These are phyloP conservation scores for Scelioninae gen. 2 DNA, from an alignment of 2,888 invertebrate species.

Conservation along the genomic window DNA sequence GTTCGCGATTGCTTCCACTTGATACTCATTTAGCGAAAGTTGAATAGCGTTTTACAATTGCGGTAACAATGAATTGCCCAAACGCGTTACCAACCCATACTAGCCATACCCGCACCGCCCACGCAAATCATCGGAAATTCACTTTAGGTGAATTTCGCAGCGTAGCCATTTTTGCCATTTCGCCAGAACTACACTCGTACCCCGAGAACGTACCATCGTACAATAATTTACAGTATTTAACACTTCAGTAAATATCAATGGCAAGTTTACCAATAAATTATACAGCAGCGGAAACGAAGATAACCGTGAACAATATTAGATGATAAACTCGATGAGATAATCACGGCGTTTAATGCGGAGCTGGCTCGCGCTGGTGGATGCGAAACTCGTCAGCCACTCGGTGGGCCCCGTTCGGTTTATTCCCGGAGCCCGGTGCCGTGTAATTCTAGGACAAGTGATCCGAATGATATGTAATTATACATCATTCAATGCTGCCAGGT, in stretches of 20 bases:
- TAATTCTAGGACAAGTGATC: constrained; percentile 54
- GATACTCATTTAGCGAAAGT: too few species aligned
- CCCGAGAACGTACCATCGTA: constrained; percentile 3
- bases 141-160: too few species aligned
- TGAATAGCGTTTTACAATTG: too few species aligned
- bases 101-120: too few species aligned
- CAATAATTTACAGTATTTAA: constrained; percentile 44
- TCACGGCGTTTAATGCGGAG: constrained; percentile 39
- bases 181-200: too few species aligned
- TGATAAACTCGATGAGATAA: constrained; percentile 58
- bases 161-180: too few species aligned
- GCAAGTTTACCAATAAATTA: constrained; percentile 52
- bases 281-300: constrained; percentile 28
- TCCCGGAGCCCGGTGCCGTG: constrained; percentile 50
- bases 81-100: too few species aligned
- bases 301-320: constrained; percentile 50
- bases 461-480: constrained; percentile 58
- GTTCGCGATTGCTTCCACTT: too few species aligned
- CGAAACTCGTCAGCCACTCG: constrained; percentile 57
- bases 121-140: too few species aligned
- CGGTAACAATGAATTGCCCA: too few species aligned
- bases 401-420: constrained; percentile 53
- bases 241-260: constrained; percentile 49
- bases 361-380: constrained; percentile 36
- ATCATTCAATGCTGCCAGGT: constrained; percentile 55